Conservation (phyloP, 2,888 invertebrate genomes). For the Leucozona laternaria region DNA sequence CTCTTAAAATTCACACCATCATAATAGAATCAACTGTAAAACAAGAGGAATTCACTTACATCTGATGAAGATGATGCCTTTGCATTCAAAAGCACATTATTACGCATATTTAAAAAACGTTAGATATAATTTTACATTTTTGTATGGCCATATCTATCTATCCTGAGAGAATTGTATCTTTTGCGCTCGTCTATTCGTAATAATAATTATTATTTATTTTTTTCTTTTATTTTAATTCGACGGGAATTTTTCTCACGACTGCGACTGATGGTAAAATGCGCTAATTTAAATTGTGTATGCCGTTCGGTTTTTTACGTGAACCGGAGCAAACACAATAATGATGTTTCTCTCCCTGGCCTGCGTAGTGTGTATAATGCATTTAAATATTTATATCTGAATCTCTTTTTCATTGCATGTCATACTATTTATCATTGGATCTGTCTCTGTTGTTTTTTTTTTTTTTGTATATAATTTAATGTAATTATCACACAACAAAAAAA, state of each 20-base stretch:
- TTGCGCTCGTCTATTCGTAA: slow-evolving; percentile 38
- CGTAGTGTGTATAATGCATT: background rate
- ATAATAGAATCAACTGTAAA: no score
- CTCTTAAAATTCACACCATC: no score
- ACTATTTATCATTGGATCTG: slow-evolving; percentile 30
- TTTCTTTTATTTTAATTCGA: slow-evolving; percentile 23
- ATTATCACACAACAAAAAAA: slow-evolving; percentile 38
- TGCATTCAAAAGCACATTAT: no score
- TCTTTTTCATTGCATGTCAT: slow-evolving; percentile 26
- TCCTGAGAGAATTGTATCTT: slow-evolving; percentile 41
- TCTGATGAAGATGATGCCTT: no score
- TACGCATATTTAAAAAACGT: no score
- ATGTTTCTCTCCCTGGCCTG: background rate
- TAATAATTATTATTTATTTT: background rate
- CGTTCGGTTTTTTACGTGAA: slow-evolving; percentile 33
- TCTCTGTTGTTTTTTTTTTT: slow-evolving; percentile 23
- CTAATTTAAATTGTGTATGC: slow-evolving; percentile 63
- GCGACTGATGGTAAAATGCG: slow-evolving; percentile 36
- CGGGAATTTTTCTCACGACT: slow-evolving; percentile 67
- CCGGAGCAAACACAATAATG: slow-evolving; percentile 16
- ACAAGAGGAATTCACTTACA: no score
- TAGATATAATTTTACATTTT: no score
- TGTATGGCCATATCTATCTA: background rate
- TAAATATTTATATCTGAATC: slow-evolving; percentile 1
- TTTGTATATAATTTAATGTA: slow-evolving; percentile 49